Base-by-base conservation (phyloP, 2,797 vertebrate species). In the Microctenopoma steveboyesi region DNA sequence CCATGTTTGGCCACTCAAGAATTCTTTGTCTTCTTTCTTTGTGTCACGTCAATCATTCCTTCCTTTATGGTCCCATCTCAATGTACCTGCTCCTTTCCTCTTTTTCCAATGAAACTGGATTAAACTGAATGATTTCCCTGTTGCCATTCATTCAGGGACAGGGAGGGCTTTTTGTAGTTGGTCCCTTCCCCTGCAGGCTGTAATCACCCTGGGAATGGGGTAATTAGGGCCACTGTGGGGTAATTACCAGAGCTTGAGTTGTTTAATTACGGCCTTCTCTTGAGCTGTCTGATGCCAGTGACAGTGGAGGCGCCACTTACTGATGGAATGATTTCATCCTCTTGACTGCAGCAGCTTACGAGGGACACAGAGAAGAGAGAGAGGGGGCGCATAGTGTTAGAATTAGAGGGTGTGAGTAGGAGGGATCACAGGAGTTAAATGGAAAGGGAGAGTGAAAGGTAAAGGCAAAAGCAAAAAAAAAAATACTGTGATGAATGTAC, bases 221-320 rank as follows among this genome's bases (percentile, higher is more conserved):
- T 92, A 93, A 94, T 94, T 94, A 93, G 87, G 88, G 88, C 88
- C 90, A 87, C 86, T 89, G 91, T 92, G 87, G 92, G 87, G 90
- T 92, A 94, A 94, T 94, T 93, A 94, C 91, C 90, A 88, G 83
- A 89, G 87, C 89, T 92, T 81, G 90, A 92, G 91, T 92, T 93
- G 93, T 94, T 93, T 93, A 94, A 94, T 94, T 94, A 91, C 58
- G 81, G 91, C 89, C 89, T 92, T 91, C 82, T 90, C 84, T 56
- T 79, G 83, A 88, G 87, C 86, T 85, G 89, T 88, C 84, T 93
- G 89, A 92, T 88, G 85, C 79, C 78, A 66, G 86, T 90, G 87
- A 92, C 91, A 78, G 88, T 69, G 78, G 86, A 92, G 89, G 82
- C 86, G 82, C 87, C 89, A 79, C 79, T 84, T 76, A 54, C 83